Percentiles rank a stretch among this genome's conserved stretches.
Evolutionary conservation across 2,888 invertebrate species (phyloP).

Genomic region (Hypena proboscidalis): DNA sequence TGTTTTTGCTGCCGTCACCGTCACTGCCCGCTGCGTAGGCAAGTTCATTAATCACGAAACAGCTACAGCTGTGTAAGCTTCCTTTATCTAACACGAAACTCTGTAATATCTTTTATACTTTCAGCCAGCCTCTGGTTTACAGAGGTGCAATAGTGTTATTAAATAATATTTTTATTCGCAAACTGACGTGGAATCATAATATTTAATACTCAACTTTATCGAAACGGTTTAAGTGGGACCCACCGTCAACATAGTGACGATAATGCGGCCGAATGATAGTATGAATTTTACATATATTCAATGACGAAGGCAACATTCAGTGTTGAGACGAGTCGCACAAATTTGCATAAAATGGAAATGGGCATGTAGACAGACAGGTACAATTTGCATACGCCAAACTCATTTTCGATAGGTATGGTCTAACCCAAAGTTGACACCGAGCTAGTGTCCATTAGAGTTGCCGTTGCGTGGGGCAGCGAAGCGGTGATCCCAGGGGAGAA

Average conservation of each 20-base stretch:
- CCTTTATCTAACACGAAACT: constrained; percentile 59
- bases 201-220: constrained; percentile 70
- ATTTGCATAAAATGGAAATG: constrained; percentile 79
- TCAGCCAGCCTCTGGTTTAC: constrained; percentile 31
- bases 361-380: too few species aligned
- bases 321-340: constrained; percentile 78
- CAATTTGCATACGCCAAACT: constrained; percentile 86
- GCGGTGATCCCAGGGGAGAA: too few species aligned
- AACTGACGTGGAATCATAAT: constrained; percentile 78
- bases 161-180: too few species aligned
- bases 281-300: constrained; percentile 73
- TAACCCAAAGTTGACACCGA: constrained; percentile 91
- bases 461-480: too few species aligned
- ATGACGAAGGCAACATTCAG: constrained; percentile 76
- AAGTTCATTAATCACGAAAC: constrained; percentile 80
- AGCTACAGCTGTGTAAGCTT: constrained; percentile 68
- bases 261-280: constrained; percentile 73
- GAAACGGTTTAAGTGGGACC: constrained; percentile 80
- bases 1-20: constrained; percentile 72
- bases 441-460: constrained; percentile 87
- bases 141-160: constrained; percentile 26
- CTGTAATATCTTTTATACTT: constrained; percentile 45
- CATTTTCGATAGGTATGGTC: constrained; percentile 89
- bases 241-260: constrained; percentile 73
- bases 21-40: constrained; percentile 60